Conservation (phyloP, 2,888 invertebrate species). For the Cantharis rustica region DNA sequence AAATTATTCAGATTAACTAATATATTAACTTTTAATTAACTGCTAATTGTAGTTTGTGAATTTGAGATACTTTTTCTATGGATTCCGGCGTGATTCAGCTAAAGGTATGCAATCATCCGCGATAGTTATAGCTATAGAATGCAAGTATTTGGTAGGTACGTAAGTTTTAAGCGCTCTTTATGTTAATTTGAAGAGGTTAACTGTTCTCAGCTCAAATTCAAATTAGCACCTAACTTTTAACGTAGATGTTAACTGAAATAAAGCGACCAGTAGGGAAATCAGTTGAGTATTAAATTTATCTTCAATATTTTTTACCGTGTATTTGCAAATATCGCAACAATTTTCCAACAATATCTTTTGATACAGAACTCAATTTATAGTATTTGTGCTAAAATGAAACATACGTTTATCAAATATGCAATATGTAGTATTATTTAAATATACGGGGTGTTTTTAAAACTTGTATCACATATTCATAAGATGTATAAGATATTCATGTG, state of each 20-base stretch:
- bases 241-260: background rate
- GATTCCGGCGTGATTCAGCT: too few relatives aligned
- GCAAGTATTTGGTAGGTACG: background rate
- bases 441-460: too few relatives aligned
- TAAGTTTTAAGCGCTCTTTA: background rate
- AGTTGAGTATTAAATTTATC: background rate
- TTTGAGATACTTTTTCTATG: too few relatives aligned
- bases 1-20: background rate
- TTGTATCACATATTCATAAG: too few relatives aligned
- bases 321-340: background rate
- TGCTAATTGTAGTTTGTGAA: too few relatives aligned
- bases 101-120: too few relatives aligned
- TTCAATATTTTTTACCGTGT: background rate
- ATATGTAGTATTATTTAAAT: background rate
- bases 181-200: background rate
- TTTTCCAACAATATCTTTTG: background rate
- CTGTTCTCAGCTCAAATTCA: background rate
- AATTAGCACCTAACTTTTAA: background rate
- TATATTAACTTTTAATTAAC: background rate
- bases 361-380: background rate
- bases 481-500: too few relatives aligned
- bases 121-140: background rate
- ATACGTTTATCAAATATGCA: too few relatives aligned
- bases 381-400: background rate
- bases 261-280: background rate